phyloP scores from a whole-genome alignment of 2,888 invertebrate species.

The Drosophila fulvimacula region DNA sequence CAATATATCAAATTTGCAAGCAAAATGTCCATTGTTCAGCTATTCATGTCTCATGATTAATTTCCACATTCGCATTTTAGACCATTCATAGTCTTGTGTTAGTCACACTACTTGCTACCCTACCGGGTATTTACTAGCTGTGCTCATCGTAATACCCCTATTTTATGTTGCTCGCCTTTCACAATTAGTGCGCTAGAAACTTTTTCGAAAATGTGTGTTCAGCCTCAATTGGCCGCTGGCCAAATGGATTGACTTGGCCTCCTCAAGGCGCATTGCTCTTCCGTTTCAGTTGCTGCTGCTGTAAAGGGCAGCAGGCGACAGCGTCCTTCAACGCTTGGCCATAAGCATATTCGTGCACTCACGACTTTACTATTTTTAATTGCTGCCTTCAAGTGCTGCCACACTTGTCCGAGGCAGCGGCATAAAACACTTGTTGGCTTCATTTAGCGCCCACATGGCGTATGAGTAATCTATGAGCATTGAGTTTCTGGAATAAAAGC shows the following conservation, averaged over 20 bases:
- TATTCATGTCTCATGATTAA: too few species aligned
- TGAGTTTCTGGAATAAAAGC: conserved; percentile 49
- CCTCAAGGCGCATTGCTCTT: conserved; percentile 58
- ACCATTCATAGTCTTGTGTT: background rate
- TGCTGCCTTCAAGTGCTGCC: conserved; percentile 28
- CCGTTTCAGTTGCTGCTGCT: conserved; percentile 33
- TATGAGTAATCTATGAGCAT: conserved; percentile 47
- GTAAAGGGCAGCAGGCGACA: conserved; percentile 59
- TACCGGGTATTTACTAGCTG: conserved; percentile 13
- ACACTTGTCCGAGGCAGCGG: conserved; percentile 1
- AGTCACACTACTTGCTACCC: background rate
- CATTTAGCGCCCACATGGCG: conserved; percentile 57
- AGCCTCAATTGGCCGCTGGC: conserved; percentile 62
- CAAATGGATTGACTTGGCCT: conserved; percentile 76
- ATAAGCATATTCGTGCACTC: conserved; percentile 26
- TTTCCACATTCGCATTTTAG: background rate
- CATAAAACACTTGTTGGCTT: conserved; percentile 53
- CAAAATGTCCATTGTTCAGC: background rate
- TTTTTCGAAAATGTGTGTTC: conserved; percentile 44
- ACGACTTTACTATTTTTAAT: conserved; percentile 32
- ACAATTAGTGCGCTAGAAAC: conserved; percentile 59
- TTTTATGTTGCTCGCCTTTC: conserved; percentile 19
- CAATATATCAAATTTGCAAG: too few species aligned
- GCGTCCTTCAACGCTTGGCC: conserved; percentile 51
- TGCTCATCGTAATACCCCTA: conserved; percentile 23